Evolutionary conservation across 2,888 invertebrate genomes (phyloP).

Genomic region (Pegoplata infirma): DNA sequence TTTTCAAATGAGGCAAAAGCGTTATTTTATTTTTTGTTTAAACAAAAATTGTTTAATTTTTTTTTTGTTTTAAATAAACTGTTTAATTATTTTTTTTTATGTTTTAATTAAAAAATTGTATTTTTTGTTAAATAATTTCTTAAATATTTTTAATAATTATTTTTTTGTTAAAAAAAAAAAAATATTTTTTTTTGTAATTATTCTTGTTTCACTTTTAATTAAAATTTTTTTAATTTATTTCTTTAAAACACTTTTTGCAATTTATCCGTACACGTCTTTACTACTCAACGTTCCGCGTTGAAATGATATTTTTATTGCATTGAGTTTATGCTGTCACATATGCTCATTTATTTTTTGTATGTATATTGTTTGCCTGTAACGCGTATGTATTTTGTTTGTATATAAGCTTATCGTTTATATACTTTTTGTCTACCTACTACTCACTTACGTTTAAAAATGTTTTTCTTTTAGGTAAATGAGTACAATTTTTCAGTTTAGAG

Average conservation of each 20-base stretch:
- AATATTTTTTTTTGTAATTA: background rate
- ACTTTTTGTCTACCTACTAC: background rate
- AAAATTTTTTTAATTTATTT: background rate
- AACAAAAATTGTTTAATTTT: background rate
- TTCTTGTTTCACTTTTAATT: conserved; percentile 5
- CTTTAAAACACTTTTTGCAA: background rate
- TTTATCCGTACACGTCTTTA: conserved; percentile 43
- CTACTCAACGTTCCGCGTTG: conserved; percentile 62
- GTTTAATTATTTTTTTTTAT: too few species aligned
- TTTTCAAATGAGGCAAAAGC: background rate
- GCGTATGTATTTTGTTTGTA: conserved; percentile 6
- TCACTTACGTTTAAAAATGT: background rate
- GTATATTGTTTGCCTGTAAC: conserved; percentile 19
- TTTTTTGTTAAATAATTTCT: conserved; percentile 1
- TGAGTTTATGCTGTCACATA: conserved; percentile 30
- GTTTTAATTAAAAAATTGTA: too few species aligned
- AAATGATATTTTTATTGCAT: conserved; percentile 56
- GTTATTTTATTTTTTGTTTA: background rate
- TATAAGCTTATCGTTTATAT: background rate
- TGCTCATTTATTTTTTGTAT: conserved; percentile 50
- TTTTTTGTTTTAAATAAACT: background rate
- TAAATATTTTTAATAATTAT: conserved; percentile 20
- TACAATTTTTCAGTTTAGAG: conserved; percentile 36
- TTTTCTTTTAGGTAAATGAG: conserved; percentile 50
- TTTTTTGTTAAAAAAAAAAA: too few species aligned